Base-by-base conservation (phyloP, 2,888 invertebrate genomes). In the Rhagonycha fulva region DNA sequence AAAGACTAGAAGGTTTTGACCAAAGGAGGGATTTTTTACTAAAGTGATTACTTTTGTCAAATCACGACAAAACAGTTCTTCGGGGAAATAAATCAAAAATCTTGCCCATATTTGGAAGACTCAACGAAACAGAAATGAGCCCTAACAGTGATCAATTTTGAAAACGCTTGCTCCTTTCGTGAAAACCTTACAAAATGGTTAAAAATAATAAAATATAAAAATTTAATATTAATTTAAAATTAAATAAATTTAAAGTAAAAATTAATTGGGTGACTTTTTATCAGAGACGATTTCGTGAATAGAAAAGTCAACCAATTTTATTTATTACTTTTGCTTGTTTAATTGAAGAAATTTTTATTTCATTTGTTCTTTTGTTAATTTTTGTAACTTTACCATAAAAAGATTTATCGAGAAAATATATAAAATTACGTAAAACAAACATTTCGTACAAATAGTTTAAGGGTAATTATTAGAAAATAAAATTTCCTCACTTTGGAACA, bases 331-430 rank as follows among this genome's bases (percentile, higher is more conserved):
- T 47, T 47, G 47, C 47, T 47, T 47, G 47, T 47, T 47, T 47
- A 47, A 47, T 47, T 62, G n/a, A 72, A 71, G 30, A 69, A 68
- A 73, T 70, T 19, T 71, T 73, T 47, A 9, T 66, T 30, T 66
- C 70, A 70, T 61, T 76, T 74, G 47, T 9, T 60, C 61, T 63
- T 67, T 61, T 24, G 69, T 70, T 78, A 14, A n/a, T 12, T 14
- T 61, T 61, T 61, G 26, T n/a, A n/a, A 47, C n/a, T 47, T 47
- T 47, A n/a, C n/a, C n/a, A n/a, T n/a, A n/a, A n/a, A n/a, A n/a
- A n/a, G 12, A 19, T 19, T 19, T 19, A 19, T 19, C 19, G 2
- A 19, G 2, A 19, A 19, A 19, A 19, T 19, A 19, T n/a, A 4
- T 32, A 32, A 32, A 32, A 32, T 47, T 47, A 2, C 2, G n/a